phyloP scores from a whole-genome alignment of 2,113 vertebrate genomes.

The Neofelis nebulosa region DNA sequence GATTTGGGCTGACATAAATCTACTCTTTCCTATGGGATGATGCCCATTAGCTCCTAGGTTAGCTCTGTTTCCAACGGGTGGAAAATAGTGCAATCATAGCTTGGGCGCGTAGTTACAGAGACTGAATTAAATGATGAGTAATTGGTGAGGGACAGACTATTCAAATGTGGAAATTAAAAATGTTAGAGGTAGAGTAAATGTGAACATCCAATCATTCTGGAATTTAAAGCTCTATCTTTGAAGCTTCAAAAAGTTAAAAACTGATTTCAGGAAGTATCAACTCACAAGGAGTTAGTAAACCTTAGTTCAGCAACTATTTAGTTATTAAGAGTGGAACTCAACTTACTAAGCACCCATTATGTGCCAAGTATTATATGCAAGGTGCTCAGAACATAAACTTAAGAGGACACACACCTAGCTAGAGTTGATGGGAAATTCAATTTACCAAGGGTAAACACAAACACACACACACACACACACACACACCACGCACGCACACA shows the following conservation, averaged over 20 bases:
- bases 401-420: not conserved
- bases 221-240: not conserved
- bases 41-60: not conserved
- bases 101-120: not conserved
- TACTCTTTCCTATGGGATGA: not conserved
- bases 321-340: not conserved
- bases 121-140: not conserved
- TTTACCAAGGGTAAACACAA: not conserved
- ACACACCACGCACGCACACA: not conserved
- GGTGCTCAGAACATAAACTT: not conserved
- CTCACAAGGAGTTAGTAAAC: not conserved
- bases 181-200: not conserved
- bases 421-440: not conserved
- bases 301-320: not conserved
- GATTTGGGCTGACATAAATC: not conserved
- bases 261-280: not conserved
- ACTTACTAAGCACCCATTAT: not conserved
- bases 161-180: not conserved
- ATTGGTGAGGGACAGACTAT: not conserved
- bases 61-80: not conserved
- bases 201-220: not conserved
- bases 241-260: not conserved
- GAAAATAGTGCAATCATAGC: not conserved
- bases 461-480: not conserved
- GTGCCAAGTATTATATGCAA: not conserved